phyloP scores from a whole-genome alignment of 2,113 vertebrate genomes.

The Myotis davidii region DNA sequence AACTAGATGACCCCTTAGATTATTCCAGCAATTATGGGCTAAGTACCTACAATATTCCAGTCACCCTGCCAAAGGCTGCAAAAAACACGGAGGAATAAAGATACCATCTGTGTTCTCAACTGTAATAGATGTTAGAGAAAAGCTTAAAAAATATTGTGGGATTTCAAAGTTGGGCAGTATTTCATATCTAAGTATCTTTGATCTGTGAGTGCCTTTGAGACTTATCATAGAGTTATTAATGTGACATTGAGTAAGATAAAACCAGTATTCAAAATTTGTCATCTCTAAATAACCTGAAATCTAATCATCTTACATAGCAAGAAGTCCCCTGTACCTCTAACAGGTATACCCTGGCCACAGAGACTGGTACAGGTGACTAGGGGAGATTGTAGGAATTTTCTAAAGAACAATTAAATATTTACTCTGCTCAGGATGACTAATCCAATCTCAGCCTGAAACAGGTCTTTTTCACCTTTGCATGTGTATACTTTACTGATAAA shows the following conservation, averaged over 20 bases:
- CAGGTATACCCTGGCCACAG: neutral
- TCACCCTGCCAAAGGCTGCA: neutral
- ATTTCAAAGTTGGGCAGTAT: neutral
- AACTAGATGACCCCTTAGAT: neutral
- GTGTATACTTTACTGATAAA: neutral
- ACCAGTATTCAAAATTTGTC: neutral
- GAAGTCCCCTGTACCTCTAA: neutral
- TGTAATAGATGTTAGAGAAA: neutral
- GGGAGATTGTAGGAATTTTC: neutral
- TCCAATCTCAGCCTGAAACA: neutral
- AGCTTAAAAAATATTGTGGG: neutral
- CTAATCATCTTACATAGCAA: neutral
- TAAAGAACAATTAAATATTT: neutral
- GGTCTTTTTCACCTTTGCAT: neutral
- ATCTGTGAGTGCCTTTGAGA: constrained; percentile 7
- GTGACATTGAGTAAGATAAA: neutral
- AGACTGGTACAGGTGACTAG: too few relatives aligned
- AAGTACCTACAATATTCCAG: neutral
- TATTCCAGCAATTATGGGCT: neutral
- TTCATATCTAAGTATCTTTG: neutral
- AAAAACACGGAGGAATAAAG: neutral
- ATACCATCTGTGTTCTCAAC: neutral
- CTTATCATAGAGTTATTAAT: neutral
- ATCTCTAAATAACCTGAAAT: neutral
- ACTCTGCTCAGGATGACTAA: neutral